These are phyloP conservation scores for Uloborus plumipes DNA, from an alignment of 2,888 invertebrate species.

Conservation along the genomic window DNA sequence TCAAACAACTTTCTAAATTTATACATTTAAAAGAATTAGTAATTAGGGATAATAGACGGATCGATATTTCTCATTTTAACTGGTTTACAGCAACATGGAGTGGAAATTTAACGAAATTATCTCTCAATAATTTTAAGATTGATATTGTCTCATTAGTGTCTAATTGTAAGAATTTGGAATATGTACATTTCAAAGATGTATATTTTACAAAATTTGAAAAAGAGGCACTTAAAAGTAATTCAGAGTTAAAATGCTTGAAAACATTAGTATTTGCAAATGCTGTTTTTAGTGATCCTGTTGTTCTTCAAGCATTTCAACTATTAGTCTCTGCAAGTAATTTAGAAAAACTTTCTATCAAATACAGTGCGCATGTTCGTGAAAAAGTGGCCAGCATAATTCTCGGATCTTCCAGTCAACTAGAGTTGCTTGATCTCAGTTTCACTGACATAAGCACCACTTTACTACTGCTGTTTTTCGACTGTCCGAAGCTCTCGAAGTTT, in stretches of 20 bases:
- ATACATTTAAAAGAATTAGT: slow-evolving; percentile 18
- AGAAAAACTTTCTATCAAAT: slow-evolving; percentile 1
- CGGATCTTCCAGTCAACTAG: slow-evolving; percentile 7
- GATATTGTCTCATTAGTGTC: slow-evolving; percentile 9
- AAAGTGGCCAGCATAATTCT: neutral
- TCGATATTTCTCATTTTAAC: neutral
- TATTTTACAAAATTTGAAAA: slow-evolving; percentile 10
- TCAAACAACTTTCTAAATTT: slow-evolving; percentile 9
- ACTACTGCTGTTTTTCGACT: slow-evolving; percentile 6
- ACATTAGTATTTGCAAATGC: neutral
- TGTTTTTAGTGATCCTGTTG: neutral
- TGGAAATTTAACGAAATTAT: slow-evolving; percentile 4
- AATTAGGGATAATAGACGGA: neutral
- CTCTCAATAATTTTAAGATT: neutral
- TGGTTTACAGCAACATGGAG: slow-evolving; percentile 6
- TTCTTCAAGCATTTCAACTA: slow-evolving; percentile 8
- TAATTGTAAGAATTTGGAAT: slow-evolving; percentile 18
- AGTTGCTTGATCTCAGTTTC: slow-evolving; percentile 16
- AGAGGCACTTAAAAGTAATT: neutral
- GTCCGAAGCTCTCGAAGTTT: neutral
- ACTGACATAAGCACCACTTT: neutral
- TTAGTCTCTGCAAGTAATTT: slow-evolving; percentile 19
- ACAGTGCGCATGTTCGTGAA: neutral
- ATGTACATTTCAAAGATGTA: slow-evolving; percentile 10
- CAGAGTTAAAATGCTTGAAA: neutral